Evolutionary conservation across 2,888 invertebrate genomes (phyloP).

Genomic region (Chrysolina oricalcia): DNA sequence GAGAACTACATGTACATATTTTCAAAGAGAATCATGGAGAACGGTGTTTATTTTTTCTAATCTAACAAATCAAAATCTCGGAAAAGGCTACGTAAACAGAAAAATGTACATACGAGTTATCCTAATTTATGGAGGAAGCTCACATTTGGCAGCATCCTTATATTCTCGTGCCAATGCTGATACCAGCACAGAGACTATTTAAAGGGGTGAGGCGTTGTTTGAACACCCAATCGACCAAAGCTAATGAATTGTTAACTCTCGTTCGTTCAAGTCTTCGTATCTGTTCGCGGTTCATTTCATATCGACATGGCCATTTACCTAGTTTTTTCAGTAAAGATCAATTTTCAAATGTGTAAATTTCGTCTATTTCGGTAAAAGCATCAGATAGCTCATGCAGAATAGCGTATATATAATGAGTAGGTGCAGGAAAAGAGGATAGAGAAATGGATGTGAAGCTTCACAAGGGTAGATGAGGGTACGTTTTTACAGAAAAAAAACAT

Average conservation of each 20-base stretch:
- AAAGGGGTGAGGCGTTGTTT: constrained; percentile 32
- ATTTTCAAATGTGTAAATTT: too few relatives aligned
- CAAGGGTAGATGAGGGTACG: too few relatives aligned
- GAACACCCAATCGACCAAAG: constrained; percentile 14
- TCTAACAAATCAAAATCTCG: constrained; percentile 19
- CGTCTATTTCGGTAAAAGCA: too few relatives aligned
- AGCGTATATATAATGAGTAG: too few relatives aligned
- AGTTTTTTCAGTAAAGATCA: background rate
- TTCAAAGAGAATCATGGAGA: background rate
- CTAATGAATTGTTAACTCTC: constrained; percentile 5
- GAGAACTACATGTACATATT: background rate
- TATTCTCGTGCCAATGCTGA: constrained; percentile 48
- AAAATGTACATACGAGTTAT: constrained; percentile 45
- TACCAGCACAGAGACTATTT: constrained; percentile 38
- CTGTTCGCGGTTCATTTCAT: constrained; percentile 3
- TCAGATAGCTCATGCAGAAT: too few relatives aligned
- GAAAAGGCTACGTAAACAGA: constrained; percentile 37
- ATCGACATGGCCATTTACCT: background rate
- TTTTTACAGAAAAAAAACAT: too few relatives aligned
- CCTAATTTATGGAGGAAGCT: constrained; percentile 48
- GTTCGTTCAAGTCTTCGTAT: background rate
- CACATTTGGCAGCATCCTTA: constrained; percentile 50
- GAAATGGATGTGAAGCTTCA: too few relatives aligned
- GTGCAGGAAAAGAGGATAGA: too few relatives aligned
- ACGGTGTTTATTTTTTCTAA: background rate